Percentiles rank a stretch among this genome's conserved stretches.
Evolutionary conservation across 1,140 invertebrate genomes (phyloP).

Genomic region (Epicauta chinensis): DNA sequence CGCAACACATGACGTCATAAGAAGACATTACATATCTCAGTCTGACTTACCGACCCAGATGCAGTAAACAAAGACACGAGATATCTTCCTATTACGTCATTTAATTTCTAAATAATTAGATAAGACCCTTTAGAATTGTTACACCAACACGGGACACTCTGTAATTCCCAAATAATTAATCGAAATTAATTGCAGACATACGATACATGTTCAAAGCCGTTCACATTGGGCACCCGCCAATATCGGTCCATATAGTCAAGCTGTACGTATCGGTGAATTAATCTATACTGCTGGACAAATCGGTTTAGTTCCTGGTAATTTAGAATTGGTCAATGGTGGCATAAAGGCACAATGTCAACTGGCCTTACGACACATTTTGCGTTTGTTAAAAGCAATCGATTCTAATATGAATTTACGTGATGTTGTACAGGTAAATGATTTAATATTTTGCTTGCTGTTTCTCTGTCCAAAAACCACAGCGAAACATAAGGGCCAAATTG

Average conservation of each 20-base stretch:
- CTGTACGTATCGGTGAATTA: constrained; percentile 69
- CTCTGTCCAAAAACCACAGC: no score
- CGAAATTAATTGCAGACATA: constrained; percentile 46
- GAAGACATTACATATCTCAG: no score
- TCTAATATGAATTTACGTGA: constrained; percentile 65
- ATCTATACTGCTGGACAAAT: constrained; percentile 89
- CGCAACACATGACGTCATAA: no score
- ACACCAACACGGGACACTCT: no score
- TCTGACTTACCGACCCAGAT: no score
- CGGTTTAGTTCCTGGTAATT: constrained; percentile 77
- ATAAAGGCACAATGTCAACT: constrained; percentile 73
- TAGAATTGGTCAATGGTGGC: constrained; percentile 63
- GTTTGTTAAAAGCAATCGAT: constrained; percentile 74
- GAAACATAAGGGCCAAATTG: no score
- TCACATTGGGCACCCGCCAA: constrained; percentile 95
- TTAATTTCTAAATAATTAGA: no score
- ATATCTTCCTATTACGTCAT: no score
- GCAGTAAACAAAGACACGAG: no score
- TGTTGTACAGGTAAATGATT: constrained; percentile 58
- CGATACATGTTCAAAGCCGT: constrained; percentile 90
- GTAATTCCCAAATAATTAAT: no score
- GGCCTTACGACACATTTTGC: constrained; percentile 72
- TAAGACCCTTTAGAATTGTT: no score
- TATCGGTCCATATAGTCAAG: constrained; percentile 94
- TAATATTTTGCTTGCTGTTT: constrained; percentile 7